Evolutionary conservation across 2,888 invertebrate genomes (phyloP).

Genomic region (Synanthedon tipuliformis): DNA sequence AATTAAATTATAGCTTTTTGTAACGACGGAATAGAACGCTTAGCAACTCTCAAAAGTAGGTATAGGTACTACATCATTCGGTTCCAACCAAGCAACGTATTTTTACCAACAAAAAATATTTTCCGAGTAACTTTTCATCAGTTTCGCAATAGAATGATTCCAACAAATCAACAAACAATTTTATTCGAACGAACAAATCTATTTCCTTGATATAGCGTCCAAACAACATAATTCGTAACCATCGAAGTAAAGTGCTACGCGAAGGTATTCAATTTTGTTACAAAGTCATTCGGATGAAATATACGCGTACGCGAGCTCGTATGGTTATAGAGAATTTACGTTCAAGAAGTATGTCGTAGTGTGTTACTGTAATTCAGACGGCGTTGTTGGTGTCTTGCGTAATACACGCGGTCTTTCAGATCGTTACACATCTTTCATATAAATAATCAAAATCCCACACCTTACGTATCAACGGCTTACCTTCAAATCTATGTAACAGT

Average conservation of each 20-base stretch:
- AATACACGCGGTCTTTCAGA: background rate
- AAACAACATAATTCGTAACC: constrained; percentile 3
- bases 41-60: no score
- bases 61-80: no score
- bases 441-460: no score
- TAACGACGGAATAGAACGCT: no score
- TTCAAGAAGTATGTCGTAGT: constrained; percentile 23
- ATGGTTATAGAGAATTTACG: constrained; percentile 33
- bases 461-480: no score
- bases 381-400: background rate
- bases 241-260: background rate
- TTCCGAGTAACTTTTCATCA: background rate
- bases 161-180: constrained; percentile 9
- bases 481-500: no score
- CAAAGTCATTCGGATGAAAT: constrained; percentile 43
- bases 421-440: background rate
- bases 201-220: constrained; percentile 4
- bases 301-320: constrained; percentile 17
- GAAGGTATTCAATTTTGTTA: constrained; percentile 36
- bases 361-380: constrained; percentile 9
- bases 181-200: constrained; percentile 8
- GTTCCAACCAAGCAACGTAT: no score
- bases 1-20: no score
- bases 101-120: background rate
- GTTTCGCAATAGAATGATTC: constrained; percentile 1